phyloP scores from a whole-genome alignment of 2,113 vertebrate genomes.

The Lucifuga dentata region DNA sequence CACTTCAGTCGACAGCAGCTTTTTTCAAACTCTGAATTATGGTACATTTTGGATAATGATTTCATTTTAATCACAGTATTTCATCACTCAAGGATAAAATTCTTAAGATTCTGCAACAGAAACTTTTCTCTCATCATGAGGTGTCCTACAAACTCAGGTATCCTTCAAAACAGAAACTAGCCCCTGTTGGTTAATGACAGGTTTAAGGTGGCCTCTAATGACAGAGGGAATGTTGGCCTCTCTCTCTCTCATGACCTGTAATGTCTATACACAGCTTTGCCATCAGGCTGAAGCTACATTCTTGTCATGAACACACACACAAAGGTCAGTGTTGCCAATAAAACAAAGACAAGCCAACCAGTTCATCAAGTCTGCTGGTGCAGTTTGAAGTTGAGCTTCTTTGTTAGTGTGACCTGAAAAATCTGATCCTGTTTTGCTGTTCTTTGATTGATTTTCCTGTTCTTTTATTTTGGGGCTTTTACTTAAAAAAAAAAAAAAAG shows the following conservation, averaged over 20 bases:
- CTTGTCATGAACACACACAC: constrained; percentile 51
- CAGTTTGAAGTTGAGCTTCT: neutral
- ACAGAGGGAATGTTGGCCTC: constrained; percentile 22
- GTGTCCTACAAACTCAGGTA: neutral
- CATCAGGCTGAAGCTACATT: constrained; percentile 40
- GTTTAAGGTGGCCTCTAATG: constrained; percentile 34
- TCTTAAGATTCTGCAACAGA: neutral
- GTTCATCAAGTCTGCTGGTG: constrained; percentile 19
- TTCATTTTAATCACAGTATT: neutral
- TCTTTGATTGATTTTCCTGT: no score
- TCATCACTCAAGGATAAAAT: neutral
- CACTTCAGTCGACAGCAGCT: neutral
- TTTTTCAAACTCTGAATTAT: neutral
- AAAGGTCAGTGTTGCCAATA: constrained; percentile 42
- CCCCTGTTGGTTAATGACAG: constrained; percentile 19
- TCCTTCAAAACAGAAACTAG: constrained; percentile 8
- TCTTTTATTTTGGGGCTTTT: neutral
- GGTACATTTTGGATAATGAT: neutral
- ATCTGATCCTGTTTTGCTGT: neutral
- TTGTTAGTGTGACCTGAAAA: neutral
- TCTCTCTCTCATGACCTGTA: constrained; percentile 19
- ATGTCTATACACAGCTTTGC: constrained; percentile 30
- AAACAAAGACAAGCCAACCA: constrained; percentile 53
- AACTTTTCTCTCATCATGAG: neutral
- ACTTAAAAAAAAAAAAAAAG: neutral